Base-by-base conservation (phyloP, 1,140 invertebrate genomes). In the Kradibia gibbosae region DNA sequence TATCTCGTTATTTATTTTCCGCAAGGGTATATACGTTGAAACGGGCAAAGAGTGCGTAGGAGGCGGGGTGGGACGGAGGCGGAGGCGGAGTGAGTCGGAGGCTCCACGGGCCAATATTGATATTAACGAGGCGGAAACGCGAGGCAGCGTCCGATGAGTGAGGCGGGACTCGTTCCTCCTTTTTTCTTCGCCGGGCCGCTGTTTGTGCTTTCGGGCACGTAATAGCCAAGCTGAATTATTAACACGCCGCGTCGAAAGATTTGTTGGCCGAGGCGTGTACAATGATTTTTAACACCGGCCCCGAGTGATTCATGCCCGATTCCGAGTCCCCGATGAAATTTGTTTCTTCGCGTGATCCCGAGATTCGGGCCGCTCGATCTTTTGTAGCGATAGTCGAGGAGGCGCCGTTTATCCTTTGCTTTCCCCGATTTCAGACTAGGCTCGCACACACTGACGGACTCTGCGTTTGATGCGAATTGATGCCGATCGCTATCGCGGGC, bases 1-100 rank as follows among this genome's bases (percentile, higher is more conserved):
- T 70, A 75, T 75, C 79, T 71, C 25, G 13, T 75, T 81, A 81
- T 81, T 81, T 72, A 80, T 82, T 82, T 82, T n/a, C 57, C 78
- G 31, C 60, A 3, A 10, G 53, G 13, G 4, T 36, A 62, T 34
- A 67, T 53, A 67, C n/a, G 53, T 48, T 25, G 65, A 55, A 5
- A n/a, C 10, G 10, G 8, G 2, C 25, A 25, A 5, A 0, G n/a
- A 25, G 10, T 1, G 22, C 17, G 48, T 15, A 31, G 36, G 39
- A 65, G 65, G 78, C 28, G n/a, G n/a, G 42, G n/a, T 20, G 34
- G 53, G 25, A 67, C 57, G 34, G 65, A 55, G 4, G 15, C 10
- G 10, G 8, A 4, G 20, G 42, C n/a, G 1, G n/a, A 25, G 10
- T 1, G 22, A 17, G 48, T 15, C 48, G 36, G 39, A 65, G 65